Evolutionary conservation across 2,797 vertebrate species (phyloP), one percentile per base, ranked within the genome.

Genomic region (Muraenolepis orangiensis): DNA sequence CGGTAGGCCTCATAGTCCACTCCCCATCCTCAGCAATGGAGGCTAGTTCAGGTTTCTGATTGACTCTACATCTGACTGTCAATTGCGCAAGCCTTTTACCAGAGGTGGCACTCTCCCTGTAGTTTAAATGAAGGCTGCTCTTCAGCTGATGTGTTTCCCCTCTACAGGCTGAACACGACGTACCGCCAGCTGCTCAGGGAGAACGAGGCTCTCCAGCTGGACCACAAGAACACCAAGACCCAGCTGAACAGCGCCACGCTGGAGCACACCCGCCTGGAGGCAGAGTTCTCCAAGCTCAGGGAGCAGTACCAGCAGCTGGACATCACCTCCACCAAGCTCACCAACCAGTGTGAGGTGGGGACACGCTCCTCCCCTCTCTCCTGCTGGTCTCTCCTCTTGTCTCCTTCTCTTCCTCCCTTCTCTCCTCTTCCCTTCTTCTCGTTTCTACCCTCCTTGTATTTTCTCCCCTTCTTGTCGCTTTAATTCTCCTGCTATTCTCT

Each of bases 301-400:
- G 97, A 99, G 70, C 96, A 98, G 70, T 98, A 96, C 86, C 98
- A 99, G 82, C 96, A 98, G 80, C 91, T 98, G 87, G 97, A 99
- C 90, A 99, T 99, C 86, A 97, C 95, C 36, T 98, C 95, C 8
- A 96, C 97, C 73, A 99, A 98, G 81, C 91, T 99, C 67, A 98
- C 96, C 89, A 99, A 99, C 88, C 97, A 99, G 72, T 99, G 98
- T 82, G 97, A 99, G 94, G 98, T 98, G 79, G 79, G 31, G 66
- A 74, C 69, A 76, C n/a, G 1, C 8, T 12, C 28, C 12, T n/a
- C 5, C 23, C 46, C 6, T 12, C 66, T 36, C 14, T 14, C 32
- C 57, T 64, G n/a, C 57, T 23, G 2, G 1, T 42, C 40, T 42
- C 40, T 42, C 40, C 40, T 42, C 1, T 16, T 14, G 12, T 42